Conservation (phyloP, 2,113 vertebrate species). For the Takifugu flavidus region DNA sequence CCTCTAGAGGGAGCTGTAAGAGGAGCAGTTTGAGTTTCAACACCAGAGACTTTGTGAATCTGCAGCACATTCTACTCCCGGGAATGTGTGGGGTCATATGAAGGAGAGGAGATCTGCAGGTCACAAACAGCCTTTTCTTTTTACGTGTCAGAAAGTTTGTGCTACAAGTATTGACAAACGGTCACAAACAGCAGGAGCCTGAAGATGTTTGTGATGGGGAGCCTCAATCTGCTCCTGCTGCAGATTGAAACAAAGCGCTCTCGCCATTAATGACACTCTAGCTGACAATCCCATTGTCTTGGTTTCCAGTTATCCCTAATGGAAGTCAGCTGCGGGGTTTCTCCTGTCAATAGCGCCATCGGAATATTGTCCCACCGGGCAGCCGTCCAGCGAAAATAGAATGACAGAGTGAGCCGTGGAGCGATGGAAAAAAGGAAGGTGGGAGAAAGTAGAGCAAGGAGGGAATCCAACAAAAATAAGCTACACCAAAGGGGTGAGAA, state of each 20-base stretch:
- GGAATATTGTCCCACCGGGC: slow-evolving; percentile 69
- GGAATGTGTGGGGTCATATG: neutral
- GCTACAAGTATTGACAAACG: no score
- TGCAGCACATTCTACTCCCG: neutral
- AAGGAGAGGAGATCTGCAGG: neutral
- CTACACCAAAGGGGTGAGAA: slow-evolving; percentile 1
- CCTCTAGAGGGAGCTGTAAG: neutral
- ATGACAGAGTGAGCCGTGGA: slow-evolving; percentile 45
- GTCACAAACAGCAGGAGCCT: neutral
- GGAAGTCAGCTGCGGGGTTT: slow-evolving; percentile 74
- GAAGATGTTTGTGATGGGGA: slow-evolving; percentile 2
- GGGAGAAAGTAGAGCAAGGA: slow-evolving; percentile 26
- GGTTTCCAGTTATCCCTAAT: slow-evolving; percentile 66
- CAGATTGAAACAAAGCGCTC: slow-evolving; percentile 10
- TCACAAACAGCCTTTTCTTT: no score
- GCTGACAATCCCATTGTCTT: slow-evolving; percentile 66
- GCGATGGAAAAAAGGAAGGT: slow-evolving; percentile 35
- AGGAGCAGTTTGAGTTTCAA: neutral
- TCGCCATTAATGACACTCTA: slow-evolving; percentile 44
- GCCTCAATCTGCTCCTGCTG: slow-evolving; percentile 13
- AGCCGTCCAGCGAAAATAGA: slow-evolving; percentile 73
- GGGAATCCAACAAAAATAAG: slow-evolving; percentile 48
- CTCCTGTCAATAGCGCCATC: slow-evolving; percentile 64
- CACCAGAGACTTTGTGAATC: neutral
- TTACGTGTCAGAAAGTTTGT: no score